A percentile compares a stretch with the other conserved stretches of the same genome.
Conservation (phyloP, 1,140 invertebrate species). For the Stegodyphus mimosarum region DNA sequence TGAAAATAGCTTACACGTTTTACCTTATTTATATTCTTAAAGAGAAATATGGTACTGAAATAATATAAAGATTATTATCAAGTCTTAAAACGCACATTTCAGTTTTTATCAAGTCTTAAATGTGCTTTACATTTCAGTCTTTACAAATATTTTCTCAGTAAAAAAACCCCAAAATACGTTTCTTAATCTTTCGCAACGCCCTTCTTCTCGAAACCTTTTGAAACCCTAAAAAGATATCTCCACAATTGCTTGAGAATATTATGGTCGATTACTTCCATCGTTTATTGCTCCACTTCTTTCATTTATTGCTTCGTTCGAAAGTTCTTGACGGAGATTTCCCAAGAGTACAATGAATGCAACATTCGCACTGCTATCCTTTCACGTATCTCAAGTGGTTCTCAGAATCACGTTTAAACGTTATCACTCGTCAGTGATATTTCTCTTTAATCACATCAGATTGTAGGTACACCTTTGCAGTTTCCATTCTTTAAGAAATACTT, state of each 20-base stretch:
- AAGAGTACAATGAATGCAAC: constrained; percentile 28
- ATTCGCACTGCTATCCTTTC: not conserved
- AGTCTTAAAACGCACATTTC: too few relatives aligned
- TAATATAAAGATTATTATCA: too few relatives aligned
- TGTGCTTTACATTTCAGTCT: too few relatives aligned
- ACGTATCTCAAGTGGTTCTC: not conserved
- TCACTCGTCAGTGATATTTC: constrained; percentile 19
- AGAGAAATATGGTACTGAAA: too few relatives aligned
- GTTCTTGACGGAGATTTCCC: constrained; percentile 40
- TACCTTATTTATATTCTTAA: too few relatives aligned
- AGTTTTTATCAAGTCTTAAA: too few relatives aligned
- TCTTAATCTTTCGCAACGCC: too few relatives aligned
- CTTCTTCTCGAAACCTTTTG: not conserved
- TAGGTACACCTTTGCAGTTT: too few relatives aligned
- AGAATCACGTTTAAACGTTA: constrained; percentile 36
- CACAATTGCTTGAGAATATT: constrained; percentile 33
- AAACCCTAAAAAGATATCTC: not conserved
- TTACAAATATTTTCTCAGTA: too few relatives aligned
- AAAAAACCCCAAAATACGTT: too few relatives aligned
- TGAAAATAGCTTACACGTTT: too few relatives aligned
- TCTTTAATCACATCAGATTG: constrained; percentile 5
- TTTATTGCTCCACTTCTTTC: constrained; percentile 17
- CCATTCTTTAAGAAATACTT: too few relatives aligned
- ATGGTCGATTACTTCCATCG: constrained; percentile 34
- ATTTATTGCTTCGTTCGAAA: constrained; percentile 25